A percentile compares a stretch with the other conserved stretches of the same genome.
phyloP scores from a whole-genome alignment of 1,140 invertebrate species.

The Sipha flava region DNA sequence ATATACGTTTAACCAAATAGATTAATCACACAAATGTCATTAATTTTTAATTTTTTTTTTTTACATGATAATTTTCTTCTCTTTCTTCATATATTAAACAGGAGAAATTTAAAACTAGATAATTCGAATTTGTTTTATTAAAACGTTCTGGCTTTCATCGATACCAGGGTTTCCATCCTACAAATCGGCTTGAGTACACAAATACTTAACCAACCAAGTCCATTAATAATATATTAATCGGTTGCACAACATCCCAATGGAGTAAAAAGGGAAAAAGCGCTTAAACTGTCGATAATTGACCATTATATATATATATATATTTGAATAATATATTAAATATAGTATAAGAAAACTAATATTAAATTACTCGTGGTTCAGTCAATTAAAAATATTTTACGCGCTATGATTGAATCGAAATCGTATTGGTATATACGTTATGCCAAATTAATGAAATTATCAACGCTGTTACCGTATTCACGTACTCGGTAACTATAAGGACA shows the following conservation, averaged over 20 bases:
- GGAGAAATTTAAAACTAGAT: not conserved
- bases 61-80: no score
- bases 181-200: not conserved
- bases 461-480: no score
- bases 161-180: not conserved
- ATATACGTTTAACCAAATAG: no score
- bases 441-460: no score
- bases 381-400: no score
- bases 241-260: not conserved
- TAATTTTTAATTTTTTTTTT: no score
- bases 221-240: conserved; percentile 20
- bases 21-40: no score
- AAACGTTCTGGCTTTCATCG: not conserved
- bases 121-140: not conserved
- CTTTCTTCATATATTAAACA: no score
- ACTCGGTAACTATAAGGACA: no score
- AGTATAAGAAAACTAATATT: not conserved
- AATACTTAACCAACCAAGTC: not conserved
- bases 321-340: not conserved
- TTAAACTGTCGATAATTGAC: conserved; percentile 19
- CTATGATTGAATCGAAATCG: no score
- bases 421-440: no score
- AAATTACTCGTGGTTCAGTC: no score
- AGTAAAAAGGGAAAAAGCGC: not conserved
- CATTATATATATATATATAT: not conserved